A percentile compares a stretch with the other conserved stretches of the same genome.
phyloP scores from a whole-genome alignment of 2,888 invertebrate genomes.

The Papilio elwesi region DNA sequence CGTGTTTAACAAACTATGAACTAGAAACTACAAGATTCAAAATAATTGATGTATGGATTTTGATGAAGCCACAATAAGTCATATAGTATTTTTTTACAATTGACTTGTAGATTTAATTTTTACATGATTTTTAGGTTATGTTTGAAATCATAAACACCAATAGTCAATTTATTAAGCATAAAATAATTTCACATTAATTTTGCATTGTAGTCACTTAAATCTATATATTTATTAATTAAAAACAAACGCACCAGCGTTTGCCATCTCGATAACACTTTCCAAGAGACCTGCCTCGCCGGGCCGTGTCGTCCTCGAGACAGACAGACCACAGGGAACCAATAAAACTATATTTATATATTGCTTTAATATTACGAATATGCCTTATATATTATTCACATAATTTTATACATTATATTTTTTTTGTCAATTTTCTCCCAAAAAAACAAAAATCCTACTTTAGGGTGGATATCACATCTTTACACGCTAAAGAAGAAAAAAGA shows the following conservation, averaged over 20 bases:
- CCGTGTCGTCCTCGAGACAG: too few relatives aligned
- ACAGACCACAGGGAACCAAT: not conserved
- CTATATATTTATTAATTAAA: not conserved
- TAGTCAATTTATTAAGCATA: not conserved
- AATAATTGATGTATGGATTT: too few relatives aligned
- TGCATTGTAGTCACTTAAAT: slow-evolving; percentile 10
- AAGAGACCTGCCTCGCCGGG: not conserved
- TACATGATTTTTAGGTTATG: not conserved
- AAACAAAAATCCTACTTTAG: slow-evolving; percentile 24
- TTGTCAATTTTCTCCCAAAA: slow-evolving; percentile 11
- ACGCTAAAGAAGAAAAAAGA: slow-evolving; percentile 23
- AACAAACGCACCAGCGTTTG: not conserved
- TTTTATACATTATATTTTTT: slow-evolving; percentile 36
- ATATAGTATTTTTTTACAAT: too few relatives aligned
- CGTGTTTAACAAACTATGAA: too few relatives aligned
- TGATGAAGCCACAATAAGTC: too few relatives aligned
- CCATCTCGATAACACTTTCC: slow-evolving; percentile 18
- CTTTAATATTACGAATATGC: slow-evolving; percentile 23
- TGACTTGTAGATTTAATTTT: too few relatives aligned
- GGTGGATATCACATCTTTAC: slow-evolving; percentile 33
- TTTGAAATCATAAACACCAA: not conserved
- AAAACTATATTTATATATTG: slow-evolving; percentile 2
- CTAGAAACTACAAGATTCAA: too few relatives aligned
- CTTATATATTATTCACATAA: slow-evolving; percentile 36
- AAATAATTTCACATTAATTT: not conserved